Base-by-base conservation (phyloP, 2,888 invertebrate species). In the Drosophila nr. fundita region DNA sequence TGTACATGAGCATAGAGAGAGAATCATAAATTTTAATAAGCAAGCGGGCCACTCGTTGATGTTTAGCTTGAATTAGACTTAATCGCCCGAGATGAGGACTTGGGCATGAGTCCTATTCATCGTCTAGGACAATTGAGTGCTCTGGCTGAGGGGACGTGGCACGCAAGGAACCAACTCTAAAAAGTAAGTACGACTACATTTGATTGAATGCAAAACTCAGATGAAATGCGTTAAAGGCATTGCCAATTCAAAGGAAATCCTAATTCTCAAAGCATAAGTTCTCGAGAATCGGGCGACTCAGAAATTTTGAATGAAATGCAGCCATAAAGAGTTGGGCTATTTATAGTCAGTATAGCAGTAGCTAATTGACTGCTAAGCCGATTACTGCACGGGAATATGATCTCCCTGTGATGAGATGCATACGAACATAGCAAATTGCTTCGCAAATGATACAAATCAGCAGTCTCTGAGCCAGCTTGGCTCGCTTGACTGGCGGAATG, bases 11-110 rank as follows among this genome's bases (percentile, higher is more conserved):
- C 32, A 45, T 45, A 48, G 27, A 40, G 57, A 45, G 55, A 49
- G 57, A 72, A 75, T 72, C 79, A 83, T 83, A 83, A 73, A 86
- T 83, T 83, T 81, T 75, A 83, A 83, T 76, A 82, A 80, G 81
- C 68, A 59, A 72, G 30, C 57, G 38, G 38, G 40, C 45, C 42
- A 36, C 48, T 67, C 32, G 58, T 54, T 65, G 59, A 57, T 66
- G 52, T 68, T 71, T 38, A 62, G 62, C 68, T 78, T 50, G 55
- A 70, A 70, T 73, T 68, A 64, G 58, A 67, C 30, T 54, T 83
- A 78, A 85, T 83, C 78, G 71, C 60, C 68, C 67, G 73, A 30
- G 62, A 62, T 53, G 58, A 34, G 42, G 27, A 49, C 30, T 40
- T 38, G 18, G 15, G 38, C 68, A 52, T 29, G 54, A 24, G 55